Evolutionary conservation across 2,888 invertebrate species (phyloP).

Genomic region (Subacronicta megacephala): DNA sequence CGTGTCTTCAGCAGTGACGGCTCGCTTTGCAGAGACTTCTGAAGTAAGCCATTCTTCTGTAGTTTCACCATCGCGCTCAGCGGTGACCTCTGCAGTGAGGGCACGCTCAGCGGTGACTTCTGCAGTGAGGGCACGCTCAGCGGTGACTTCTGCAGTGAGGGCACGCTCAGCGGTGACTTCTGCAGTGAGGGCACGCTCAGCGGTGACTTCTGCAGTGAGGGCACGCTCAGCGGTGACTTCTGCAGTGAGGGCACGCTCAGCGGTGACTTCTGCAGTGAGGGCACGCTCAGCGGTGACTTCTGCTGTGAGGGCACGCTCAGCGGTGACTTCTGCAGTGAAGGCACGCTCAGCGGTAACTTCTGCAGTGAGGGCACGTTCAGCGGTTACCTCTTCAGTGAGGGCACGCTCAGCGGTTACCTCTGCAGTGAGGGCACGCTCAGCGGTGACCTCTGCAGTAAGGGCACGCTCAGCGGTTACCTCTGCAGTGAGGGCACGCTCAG

Average conservation of each 20-base stretch:
- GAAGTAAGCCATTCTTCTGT: background rate
- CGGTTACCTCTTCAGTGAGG: no score
- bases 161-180: background rate
- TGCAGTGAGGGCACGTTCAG: no score
- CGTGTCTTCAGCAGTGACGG: background rate
- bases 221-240: background rate
- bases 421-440: no score
- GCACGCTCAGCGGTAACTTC: no score
- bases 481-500: no score
- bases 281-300: slow-evolving; percentile 6
- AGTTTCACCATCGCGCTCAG: background rate
- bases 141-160: no score
- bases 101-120: background rate
- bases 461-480: no score
- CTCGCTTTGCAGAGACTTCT: background rate
- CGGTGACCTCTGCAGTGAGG: background rate
- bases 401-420: no score
- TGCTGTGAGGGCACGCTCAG: background rate
- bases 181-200: background rate
- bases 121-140: background rate
- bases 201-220: no score
- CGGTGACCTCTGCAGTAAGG: no score
- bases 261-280: slow-evolving; percentile 2
- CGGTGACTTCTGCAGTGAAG: no score
- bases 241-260: background rate